These are phyloP conservation scores for Hippasteria phrygiana DNA, from an alignment of 53 echinoderm and acorn worm species.

Conservation along the genomic window DNA sequence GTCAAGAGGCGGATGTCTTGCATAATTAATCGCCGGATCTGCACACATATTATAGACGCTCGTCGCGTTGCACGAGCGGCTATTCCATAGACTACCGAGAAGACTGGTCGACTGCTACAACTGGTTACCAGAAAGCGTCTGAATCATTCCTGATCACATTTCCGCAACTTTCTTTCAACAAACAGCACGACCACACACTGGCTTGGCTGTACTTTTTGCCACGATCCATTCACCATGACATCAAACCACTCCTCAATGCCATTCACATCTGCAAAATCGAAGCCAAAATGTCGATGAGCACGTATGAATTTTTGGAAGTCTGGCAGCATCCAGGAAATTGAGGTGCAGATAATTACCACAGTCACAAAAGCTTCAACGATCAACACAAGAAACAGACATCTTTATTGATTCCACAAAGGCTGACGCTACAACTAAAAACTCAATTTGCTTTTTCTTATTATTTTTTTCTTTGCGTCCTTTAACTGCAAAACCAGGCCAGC, in stretches of 20 bases:
- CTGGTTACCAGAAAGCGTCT: no score
- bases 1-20: no score
- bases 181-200: neutral
- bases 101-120: no score
- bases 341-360: neutral
- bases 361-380: neutral
- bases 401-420: constrained; percentile 34
- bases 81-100: no score
- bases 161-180: neutral
- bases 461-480: neutral
- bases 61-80: no score
- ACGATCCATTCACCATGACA: no score
- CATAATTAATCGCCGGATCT: no score
- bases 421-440: no score
- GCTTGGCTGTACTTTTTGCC: no score
- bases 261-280: neutral
- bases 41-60: no score
- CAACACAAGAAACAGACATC: constrained; percentile 26
- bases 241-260: neutral
- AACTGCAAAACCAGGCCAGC: neutral
- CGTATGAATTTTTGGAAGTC: neutral
- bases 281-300: neutral
- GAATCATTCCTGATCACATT: neutral
- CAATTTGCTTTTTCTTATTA: neutral
- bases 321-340: constrained; percentile 9